Evolutionary conservation across 1,140 invertebrate species (phyloP).

Genomic region (Zaprionus inermis): DNA sequence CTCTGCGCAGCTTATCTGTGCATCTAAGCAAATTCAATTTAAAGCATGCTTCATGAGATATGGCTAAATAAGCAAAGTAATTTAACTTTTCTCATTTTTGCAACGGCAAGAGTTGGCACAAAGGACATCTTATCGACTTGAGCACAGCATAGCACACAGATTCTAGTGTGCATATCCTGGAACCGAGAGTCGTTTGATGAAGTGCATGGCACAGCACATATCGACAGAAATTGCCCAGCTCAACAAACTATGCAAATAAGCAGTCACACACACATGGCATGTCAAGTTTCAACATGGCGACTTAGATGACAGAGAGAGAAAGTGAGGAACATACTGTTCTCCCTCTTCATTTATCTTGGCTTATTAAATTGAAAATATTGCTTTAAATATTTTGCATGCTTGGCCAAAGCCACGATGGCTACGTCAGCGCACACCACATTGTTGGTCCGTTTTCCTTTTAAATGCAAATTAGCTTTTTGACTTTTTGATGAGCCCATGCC

Average conservation of each 20-base stretch:
- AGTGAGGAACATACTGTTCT: conserved; percentile 2
- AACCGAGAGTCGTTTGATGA: conserved; percentile 64
- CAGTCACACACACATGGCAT: conserved; percentile 33
- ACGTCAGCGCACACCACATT: conserved; percentile 44
- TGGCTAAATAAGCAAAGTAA: conserved; percentile 69
- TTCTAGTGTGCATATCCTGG: neutral
- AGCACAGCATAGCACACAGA: conserved; percentile 38
- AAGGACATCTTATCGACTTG: conserved; percentile 60
- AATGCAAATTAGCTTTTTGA: conserved; percentile 82
- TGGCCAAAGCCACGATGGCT: conserved; percentile 20
- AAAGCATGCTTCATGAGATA: conserved; percentile 30
- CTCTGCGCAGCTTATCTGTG: conserved; percentile 20
- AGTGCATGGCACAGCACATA: conserved; percentile 60
- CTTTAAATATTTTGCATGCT: conserved; percentile 64
- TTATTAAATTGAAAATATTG: conserved; percentile 82
- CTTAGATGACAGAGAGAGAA: neutral
- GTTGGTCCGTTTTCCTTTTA: conserved; percentile 68
- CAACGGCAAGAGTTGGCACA: conserved; percentile 45
- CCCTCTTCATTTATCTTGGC: conserved; percentile 74
- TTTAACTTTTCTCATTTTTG: conserved; percentile 75
- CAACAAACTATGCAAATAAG: conserved; percentile 76
- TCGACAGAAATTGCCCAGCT: conserved; percentile 66
- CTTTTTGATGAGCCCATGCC: conserved; percentile 70
- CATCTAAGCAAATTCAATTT: conserved; percentile 47
- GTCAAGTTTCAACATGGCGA: conserved; percentile 5